These are phyloP conservation scores for Onthophagus sagittarius DNA, from an alignment of 2,888 invertebrate genomes.

Conservation along the genomic window DNA sequence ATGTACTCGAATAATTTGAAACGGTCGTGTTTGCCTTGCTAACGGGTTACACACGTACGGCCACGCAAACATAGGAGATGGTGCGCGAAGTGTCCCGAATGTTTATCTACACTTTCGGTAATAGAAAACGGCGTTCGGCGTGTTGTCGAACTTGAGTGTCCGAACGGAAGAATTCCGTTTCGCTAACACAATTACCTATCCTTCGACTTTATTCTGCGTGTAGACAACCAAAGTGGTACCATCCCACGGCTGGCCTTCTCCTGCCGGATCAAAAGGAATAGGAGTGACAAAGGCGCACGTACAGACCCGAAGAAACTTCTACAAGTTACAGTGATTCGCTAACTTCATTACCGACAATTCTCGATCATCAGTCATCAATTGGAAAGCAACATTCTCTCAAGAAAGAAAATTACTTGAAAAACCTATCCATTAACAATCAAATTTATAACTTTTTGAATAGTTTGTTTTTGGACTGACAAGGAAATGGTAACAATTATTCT, in stretches of 20 bases:
- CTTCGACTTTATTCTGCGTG: slow-evolving; percentile 19
- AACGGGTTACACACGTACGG: slow-evolving; percentile 32
- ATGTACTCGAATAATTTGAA: neutral
- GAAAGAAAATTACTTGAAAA: neutral
- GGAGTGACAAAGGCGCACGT: slow-evolving; percentile 2
- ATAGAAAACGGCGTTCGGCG: slow-evolving; percentile 43
- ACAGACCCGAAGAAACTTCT: neutral
- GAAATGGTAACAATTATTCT: too few relatives aligned
- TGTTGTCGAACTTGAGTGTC: slow-evolving; percentile 41
- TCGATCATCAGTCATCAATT: neutral
- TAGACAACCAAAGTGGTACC: slow-evolving; percentile 18
- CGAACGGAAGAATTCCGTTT: slow-evolving; percentile 27
- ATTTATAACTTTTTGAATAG: neutral
- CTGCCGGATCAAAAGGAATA: slow-evolving; percentile 6
- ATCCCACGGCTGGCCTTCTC: slow-evolving; percentile 1
- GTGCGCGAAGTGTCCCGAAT: slow-evolving; percentile 29
- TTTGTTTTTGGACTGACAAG: neutral
- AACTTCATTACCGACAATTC: neutral
- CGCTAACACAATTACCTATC: slow-evolving; percentile 34
- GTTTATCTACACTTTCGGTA: slow-evolving; percentile 48
- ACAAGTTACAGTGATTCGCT: neutral
- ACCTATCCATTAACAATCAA: neutral
- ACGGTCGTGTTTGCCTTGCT: slow-evolving; percentile 41
- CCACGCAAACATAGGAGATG: slow-evolving; percentile 34
- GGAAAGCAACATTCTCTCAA: neutral